phyloP scores from a whole-genome alignment of 1,140 invertebrate species.

The Samia ricini region DNA sequence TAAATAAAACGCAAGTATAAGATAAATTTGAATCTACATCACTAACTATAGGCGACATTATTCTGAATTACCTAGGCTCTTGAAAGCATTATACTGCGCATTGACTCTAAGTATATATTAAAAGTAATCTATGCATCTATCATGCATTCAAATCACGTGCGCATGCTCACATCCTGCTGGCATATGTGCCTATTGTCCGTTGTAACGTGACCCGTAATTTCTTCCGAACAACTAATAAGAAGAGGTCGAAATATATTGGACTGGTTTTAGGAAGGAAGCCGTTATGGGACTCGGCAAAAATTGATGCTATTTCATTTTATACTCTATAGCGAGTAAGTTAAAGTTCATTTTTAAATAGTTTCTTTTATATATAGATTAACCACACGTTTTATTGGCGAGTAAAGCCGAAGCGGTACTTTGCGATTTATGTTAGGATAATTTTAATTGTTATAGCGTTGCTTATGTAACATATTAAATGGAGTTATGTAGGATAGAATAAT shows the following conservation, averaged over 20 bases:
- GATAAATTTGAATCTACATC: too few species aligned
- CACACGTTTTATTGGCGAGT: not conserved
- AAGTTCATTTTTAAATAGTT: not conserved
- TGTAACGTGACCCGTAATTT: not conserved
- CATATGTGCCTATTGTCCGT: too few species aligned
- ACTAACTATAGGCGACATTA: not conserved
- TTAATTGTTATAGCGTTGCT: too few species aligned
- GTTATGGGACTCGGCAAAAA: not conserved
- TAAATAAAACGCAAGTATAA: too few species aligned
- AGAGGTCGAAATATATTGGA: not conserved
- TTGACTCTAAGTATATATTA: not conserved
- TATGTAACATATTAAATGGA: too few species aligned
- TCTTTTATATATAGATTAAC: not conserved
- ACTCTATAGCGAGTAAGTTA: not conserved
- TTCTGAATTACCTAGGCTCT: not conserved
- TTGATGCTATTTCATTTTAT: not conserved
- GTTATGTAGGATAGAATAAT: too few species aligned
- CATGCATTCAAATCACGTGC: not conserved
- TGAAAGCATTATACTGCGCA: not conserved
- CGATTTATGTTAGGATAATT: not conserved
- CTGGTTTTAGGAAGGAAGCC: not conserved
- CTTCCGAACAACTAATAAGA: not conserved
- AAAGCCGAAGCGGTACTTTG: not conserved
- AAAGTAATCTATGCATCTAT: not conserved
- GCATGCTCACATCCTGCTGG: not conserved